Evolutionary conservation across 1,140 invertebrate species (phyloP), one percentile per base, ranked within the genome.

Genomic region (Dolichoris vasculosae): DNA sequence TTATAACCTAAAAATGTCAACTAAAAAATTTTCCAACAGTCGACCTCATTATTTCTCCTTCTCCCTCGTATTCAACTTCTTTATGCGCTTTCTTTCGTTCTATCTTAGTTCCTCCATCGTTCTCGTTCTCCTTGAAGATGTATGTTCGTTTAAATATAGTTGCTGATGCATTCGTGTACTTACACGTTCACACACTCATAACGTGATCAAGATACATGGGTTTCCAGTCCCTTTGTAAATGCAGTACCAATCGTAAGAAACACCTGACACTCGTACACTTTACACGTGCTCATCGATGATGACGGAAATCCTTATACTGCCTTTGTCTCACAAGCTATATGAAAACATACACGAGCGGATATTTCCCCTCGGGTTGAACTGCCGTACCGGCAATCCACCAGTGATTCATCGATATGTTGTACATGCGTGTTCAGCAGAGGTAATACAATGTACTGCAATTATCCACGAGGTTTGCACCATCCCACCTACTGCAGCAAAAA

Each of bases 91-190:
- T 23, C 35, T 67, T n/a, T 43, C 64, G 38, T 63, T 59, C 20
- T 67, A 35, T 64, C 55, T 55, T 48, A 32, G 55, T 83, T 11
- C 17, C 30, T 48, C 63, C 26, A 59, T 87, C 38, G 1, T 75
- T 80, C n/a, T 67, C 30, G 11, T 40, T 76, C 32, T 43, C 59
- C 73, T 48, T 38, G 35, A 69, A 35, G 32, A 38, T 38, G 67
- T 46, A 11, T 35, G 30, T 23, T 32, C n/a, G 51, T 83, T 77
- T 83, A 83, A 77, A 83, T 77, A 83, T 83, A 83, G 51, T 76
- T 77, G 64, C 76, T 77, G 73, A 59, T 63, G 40, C 43, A 46
- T n/a, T 23, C 40, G 20, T 17, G 20, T 32, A 46, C 79, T 0
- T 1, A 35, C n/a, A 26, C 35, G 46, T 40, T 26, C 48, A 40